Evolutionary conservation across 2,797 vertebrate genomes (phyloP).

Genomic region (Cyprinella venusta): DNA sequence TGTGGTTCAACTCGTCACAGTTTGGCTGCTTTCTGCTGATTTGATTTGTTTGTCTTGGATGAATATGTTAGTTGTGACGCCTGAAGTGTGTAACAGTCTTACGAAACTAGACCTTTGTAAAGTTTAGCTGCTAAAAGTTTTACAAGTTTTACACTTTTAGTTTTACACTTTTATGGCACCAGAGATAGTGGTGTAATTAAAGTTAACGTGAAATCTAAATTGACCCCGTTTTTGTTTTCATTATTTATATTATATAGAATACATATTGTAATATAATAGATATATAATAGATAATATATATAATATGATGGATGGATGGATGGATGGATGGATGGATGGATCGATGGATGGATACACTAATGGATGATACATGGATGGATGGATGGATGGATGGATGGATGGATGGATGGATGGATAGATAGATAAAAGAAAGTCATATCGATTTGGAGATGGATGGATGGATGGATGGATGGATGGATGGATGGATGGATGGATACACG

Average conservation of each 20-base stretch:
- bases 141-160: no score
- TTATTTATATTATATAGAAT: not conserved
- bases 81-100: not conserved
- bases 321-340: rapidly evolving
- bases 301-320: rapidly evolving
- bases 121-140: not conserved
- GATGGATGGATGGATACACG: no score
- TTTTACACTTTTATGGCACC: no score
- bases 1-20: not conserved
- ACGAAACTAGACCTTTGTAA: not conserved
- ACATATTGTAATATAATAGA: not conserved
- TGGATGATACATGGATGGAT: no score
- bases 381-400: rapidly evolving
- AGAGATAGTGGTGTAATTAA: not conserved
- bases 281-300: no score
- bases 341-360: no score
- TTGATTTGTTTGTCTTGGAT: not conserved
- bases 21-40: not conserved
- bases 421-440: no score
- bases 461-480: rapidly evolving
- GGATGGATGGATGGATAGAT: rapidly evolving
- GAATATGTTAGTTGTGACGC: not conserved
- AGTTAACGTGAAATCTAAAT: not conserved
- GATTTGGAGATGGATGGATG: no score
- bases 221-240: not conserved